These are phyloP conservation scores for Masnerella sp. DNA, from an alignment of 2,888 invertebrate genomes.

Conservation along the genomic window DNA sequence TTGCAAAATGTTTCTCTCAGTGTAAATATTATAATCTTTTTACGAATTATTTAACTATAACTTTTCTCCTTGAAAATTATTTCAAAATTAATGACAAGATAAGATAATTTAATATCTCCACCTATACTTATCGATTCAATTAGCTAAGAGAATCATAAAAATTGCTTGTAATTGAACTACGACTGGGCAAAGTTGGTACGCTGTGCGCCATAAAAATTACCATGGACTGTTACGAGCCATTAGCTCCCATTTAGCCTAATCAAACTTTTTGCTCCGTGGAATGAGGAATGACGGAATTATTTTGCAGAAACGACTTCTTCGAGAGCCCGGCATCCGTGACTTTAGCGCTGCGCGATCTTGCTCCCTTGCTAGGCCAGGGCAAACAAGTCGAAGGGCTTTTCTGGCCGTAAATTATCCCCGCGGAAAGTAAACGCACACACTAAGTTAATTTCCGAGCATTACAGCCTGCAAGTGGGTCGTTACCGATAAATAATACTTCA, in stretches of 20 bases:
- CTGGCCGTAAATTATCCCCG: slow-evolving; percentile 47
- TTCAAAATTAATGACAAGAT: slow-evolving; percentile 67
- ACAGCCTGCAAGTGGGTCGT: slow-evolving; percentile 66
- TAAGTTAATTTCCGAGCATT: slow-evolving; percentile 59
- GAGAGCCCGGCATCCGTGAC: not conserved
- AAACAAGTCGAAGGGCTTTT: slow-evolving; percentile 55
- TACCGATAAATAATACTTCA: slow-evolving; percentile 73
- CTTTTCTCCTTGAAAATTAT: no score
- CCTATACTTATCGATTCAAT: slow-evolving; percentile 71
- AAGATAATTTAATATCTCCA: slow-evolving; percentile 69
- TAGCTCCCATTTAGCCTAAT: slow-evolving; percentile 34
- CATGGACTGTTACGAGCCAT: slow-evolving; percentile 33
- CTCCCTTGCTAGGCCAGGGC: slow-evolving; percentile 31
- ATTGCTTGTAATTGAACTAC: slow-evolving; percentile 55
- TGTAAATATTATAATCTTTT: no score
- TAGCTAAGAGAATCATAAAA: slow-evolving; percentile 73
- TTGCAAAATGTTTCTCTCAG: no score
- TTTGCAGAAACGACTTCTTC: slow-evolving; percentile 18
- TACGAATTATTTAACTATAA: no score
- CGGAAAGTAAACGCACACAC: slow-evolving; percentile 51
- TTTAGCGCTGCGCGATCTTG: no score
- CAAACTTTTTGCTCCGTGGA: slow-evolving; percentile 30
- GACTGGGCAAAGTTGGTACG: no score
- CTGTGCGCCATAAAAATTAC: slow-evolving; percentile 42
- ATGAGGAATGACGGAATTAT: slow-evolving; percentile 24